phyloP scores from a whole-genome alignment of 2,113 vertebrate species.

The Callospermophilus lateralis region DNA sequence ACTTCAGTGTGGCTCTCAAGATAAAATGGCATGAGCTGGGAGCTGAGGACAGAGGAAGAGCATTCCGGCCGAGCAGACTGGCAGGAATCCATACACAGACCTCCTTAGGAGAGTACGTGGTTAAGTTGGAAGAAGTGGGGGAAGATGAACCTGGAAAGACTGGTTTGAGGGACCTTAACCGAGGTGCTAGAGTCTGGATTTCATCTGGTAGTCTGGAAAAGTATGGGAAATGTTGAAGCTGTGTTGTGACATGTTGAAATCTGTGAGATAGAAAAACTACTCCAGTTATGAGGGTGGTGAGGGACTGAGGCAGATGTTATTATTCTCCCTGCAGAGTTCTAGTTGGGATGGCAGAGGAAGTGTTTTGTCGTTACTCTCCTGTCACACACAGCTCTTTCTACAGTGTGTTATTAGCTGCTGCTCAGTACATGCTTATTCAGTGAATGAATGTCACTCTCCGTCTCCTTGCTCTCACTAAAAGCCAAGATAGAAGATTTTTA shows the following conservation, averaged over 20 bases:
- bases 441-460: neutral
- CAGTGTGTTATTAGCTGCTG: neutral
- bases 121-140: too few relatives aligned
- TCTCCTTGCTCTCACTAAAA: neutral
- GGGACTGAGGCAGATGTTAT: neutral
- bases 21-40: neutral
- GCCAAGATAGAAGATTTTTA: neutral
- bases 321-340: neutral
- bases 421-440: accelerated
- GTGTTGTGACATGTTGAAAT: neutral
- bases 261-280: neutral
- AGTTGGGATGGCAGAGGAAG: neutral
- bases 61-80: neutral
- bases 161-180: neutral
- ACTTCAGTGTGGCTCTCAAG: neutral
- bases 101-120: too few relatives aligned
- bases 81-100: neutral
- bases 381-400: neutral
- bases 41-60: neutral
- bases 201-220: neutral
- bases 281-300: neutral
- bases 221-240: neutral
- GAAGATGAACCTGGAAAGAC: neutral
- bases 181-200: neutral
- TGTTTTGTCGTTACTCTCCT: neutral